Base-by-base conservation (phyloP, 2,113 vertebrate species). In the Gasterosteus nipponicus region DNA sequence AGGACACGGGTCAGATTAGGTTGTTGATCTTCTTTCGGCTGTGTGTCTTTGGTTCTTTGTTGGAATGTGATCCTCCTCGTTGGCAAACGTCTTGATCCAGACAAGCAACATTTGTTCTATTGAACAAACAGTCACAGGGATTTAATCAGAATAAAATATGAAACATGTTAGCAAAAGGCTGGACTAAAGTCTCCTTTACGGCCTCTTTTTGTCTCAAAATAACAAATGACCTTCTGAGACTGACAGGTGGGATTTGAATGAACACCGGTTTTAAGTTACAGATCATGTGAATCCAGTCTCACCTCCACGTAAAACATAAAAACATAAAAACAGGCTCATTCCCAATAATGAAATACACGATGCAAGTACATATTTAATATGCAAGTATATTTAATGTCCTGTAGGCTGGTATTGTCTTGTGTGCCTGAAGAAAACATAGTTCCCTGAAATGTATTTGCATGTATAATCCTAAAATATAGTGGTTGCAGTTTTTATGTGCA, bases 181-280 rank as follows among this genome's bases (percentile, higher is more conserved):
- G 7, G 18, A 9, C 18, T 49, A 49, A 49, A 0, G 19, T 53
- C 49, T 22, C 1, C 3, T 11, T 11, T 54, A 54, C 19, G 22
- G 49, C 19, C 22, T 56, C 11, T 56, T 26, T 14, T 2, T 1
- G 22, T 54, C 3, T 26, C 5, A 26, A 54, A 26, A 54, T 14
- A 12, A 54, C 4, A 54, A 54, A 22, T 7, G n/a, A 11, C 51
- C n/a, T 4, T 10, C 51, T 22, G 53, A 29, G 22, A 29, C 3
- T 14, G 22, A 56, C 22, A 56, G 11, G 53, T 14, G 53, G 2
- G 38, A 57, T 74, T 75, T 75, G 73, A 75, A 75, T 67, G n/a
- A 18, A 12, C 14, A 57, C n/a, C 19, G 10, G 54, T 66, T 66
- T 66, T 7, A 65, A 65, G 31, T 66, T 66, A 19, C 53, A 59